These are phyloP conservation scores for Gymnocypris eckloni DNA, from an alignment of 2,797 vertebrate genomes.

Conservation along the genomic window DNA sequence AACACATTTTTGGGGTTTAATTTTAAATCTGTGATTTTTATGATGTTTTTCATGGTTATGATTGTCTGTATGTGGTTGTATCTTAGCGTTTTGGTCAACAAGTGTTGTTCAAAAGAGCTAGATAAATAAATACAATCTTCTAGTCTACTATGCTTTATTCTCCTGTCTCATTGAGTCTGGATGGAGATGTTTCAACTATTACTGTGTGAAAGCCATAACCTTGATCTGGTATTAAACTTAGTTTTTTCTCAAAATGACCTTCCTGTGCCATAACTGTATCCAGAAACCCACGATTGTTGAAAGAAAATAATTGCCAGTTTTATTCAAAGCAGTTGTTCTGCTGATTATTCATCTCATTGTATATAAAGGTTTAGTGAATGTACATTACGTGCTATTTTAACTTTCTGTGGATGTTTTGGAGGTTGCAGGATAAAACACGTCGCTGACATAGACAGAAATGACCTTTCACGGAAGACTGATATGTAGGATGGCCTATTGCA, in stretches of 20 bases:
- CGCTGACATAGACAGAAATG: slow-evolving; percentile 51
- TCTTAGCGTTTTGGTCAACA: slow-evolving; percentile 26
- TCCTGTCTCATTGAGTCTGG: slow-evolving; percentile 6
- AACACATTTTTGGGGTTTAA: background rate
- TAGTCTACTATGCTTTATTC: slow-evolving; percentile 18
- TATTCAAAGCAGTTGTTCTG: background rate
- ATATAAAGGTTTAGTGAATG: background rate
- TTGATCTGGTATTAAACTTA: slow-evolving; percentile 17
- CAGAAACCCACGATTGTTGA: background rate
- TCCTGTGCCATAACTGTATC: background rate
- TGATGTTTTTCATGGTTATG: background rate
- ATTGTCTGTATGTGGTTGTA: background rate
- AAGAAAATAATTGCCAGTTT: background rate
- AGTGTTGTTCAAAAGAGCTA: no score
- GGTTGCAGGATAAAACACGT: slow-evolving; percentile 3
- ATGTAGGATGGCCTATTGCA: slow-evolving; percentile 53
- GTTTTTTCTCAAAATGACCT: background rate
- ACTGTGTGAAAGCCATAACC: slow-evolving; percentile 1
- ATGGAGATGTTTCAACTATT: slow-evolving; percentile 29
- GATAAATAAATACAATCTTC: background rate
- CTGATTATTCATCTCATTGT: background rate
- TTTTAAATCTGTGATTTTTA: slow-evolving; percentile 9
- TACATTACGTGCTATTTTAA: background rate
- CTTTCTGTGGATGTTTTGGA: slow-evolving; percentile 14
- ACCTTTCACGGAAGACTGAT: slow-evolving; percentile 54